phyloP scores from a whole-genome alignment of 2,888 invertebrate species.

The Pollenia labialis region DNA sequence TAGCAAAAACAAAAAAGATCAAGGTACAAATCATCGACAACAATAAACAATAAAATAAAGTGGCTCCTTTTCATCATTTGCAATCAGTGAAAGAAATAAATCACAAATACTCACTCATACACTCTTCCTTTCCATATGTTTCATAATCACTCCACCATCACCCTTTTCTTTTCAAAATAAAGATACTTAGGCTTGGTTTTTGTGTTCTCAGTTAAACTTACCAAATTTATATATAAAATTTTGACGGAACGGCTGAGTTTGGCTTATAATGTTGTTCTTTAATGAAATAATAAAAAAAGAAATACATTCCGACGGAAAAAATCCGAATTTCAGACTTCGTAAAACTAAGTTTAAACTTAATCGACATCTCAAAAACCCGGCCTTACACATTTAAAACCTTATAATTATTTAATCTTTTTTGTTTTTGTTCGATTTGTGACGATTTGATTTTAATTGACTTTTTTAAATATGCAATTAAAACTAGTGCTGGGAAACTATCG shows the following conservation, averaged over 20 bases:
- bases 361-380: too few species aligned
- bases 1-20: slow-evolving; percentile 63
- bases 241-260: too few species aligned
- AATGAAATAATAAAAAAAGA: too few species aligned
- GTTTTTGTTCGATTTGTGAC: slow-evolving; percentile 41
- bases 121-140: neutral
- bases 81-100: slow-evolving; percentile 51
- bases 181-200: too few species aligned
- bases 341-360: too few species aligned
- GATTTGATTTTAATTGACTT: slow-evolving; percentile 49
- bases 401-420: slow-evolving; percentile 46
- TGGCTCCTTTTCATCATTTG: slow-evolving; percentile 45
- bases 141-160: too few species aligned
- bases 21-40: slow-evolving; percentile 71
- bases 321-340: too few species aligned
- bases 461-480: neutral
- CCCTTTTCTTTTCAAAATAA: neutral
- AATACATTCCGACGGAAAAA: too few species aligned
- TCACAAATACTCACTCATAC: neutral
- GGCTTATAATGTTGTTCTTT: too few species aligned
- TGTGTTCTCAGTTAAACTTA: too few species aligned
- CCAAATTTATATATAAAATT: too few species aligned
- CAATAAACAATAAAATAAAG: slow-evolving; percentile 61
- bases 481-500: too few species aligned
- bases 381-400: neutral